phyloP scores from a whole-genome alignment of 2,888 invertebrate species.

The Abrostola triplasia region DNA sequence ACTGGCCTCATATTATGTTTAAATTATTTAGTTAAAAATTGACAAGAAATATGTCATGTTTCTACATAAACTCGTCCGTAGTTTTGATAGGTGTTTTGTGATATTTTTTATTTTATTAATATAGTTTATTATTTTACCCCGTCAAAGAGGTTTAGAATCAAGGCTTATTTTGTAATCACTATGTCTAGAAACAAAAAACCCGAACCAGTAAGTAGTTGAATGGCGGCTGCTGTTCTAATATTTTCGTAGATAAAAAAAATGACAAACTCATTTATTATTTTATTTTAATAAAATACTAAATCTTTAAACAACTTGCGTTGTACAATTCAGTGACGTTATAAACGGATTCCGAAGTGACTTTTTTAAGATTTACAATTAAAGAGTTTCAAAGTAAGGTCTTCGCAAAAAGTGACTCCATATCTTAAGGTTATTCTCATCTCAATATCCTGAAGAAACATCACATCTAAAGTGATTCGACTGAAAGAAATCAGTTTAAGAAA shows the following conservation, averaged over 20 bases:
- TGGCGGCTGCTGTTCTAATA: background rate
- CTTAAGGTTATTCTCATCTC: too few relatives aligned
- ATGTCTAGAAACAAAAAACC: conserved; percentile 24
- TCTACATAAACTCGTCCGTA: conserved; percentile 6
- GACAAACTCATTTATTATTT: background rate
- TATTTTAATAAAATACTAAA: background rate
- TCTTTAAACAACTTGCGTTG: background rate
- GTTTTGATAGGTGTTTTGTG: conserved; percentile 16
- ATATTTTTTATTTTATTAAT: conserved; percentile 17
- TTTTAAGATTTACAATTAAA: too few relatives aligned
- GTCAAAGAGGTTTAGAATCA: background rate
- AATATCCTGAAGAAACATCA: too few relatives aligned
- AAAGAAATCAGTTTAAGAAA: too few relatives aligned
- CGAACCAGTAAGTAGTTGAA: conserved; percentile 24
- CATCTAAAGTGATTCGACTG: too few relatives aligned
- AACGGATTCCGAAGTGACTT: background rate
- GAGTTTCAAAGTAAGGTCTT: too few relatives aligned
- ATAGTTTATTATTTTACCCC: conserved; percentile 6
- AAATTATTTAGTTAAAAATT: background rate
- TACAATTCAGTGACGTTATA: background rate
- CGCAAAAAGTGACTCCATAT: too few relatives aligned
- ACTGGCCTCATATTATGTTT: conserved; percentile 12
- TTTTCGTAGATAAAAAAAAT: background rate
- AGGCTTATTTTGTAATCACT: conserved; percentile 7
- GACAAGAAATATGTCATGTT: conserved; percentile 6